phyloP scores from a whole-genome alignment of 2,797 vertebrate species.

The Chaenodraco wilsoni region DNA sequence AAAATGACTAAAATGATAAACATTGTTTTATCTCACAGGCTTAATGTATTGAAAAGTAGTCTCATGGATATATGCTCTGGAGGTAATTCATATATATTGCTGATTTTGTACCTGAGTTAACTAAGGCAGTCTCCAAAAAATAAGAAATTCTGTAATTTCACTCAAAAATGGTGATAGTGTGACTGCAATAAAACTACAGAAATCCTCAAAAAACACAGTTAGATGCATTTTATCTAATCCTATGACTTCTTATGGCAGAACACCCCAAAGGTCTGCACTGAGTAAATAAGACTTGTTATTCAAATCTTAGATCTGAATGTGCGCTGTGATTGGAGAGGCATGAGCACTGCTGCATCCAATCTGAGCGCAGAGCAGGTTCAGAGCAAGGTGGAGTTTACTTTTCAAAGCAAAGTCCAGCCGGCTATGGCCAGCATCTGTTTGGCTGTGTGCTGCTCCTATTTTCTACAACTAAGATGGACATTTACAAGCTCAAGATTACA shows the following conservation, averaged over 20 bases:
- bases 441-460: conserved; percentile 8
- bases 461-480: conserved; percentile 23
- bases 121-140: not conserved
- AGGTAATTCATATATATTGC: not conserved
- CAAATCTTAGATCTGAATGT: conserved; percentile 10
- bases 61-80: not conserved
- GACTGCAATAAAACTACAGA: not conserved
- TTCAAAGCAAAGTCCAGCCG: conserved; percentile 56
- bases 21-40: not conserved
- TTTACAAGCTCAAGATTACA: conserved; percentile 5
- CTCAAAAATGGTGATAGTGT: too few relatives aligned
- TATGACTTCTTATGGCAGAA: not conserved
- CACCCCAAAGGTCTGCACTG: not conserved
- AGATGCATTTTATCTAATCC: not conserved
- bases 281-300: conserved; percentile 5
- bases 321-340: conserved; percentile 56
- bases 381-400: conserved; percentile 52
- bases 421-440: conserved; percentile 29
- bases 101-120: not conserved
- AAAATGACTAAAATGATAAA: not conserved
- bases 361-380: conserved; percentile 32
- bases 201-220: not conserved
- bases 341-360: conserved; percentile 66
- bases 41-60: not conserved
- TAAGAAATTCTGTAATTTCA: too few relatives aligned